Percentiles rank a stretch among this genome's conserved stretches.
Evolutionary conservation across 2,888 invertebrate species (phyloP).

Genomic region (Pollenia labialis): DNA sequence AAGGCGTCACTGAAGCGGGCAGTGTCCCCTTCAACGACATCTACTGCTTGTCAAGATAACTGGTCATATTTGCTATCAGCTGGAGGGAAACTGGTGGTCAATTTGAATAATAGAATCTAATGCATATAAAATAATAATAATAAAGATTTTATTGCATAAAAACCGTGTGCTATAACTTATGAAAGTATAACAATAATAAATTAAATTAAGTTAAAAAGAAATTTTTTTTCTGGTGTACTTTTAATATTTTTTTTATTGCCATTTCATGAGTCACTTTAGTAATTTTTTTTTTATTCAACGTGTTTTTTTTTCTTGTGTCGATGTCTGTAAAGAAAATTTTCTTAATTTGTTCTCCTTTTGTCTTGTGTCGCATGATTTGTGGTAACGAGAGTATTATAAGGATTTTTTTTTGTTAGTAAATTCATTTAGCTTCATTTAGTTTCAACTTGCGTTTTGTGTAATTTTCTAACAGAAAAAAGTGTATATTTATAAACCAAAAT

Average conservation of each 20-base stretch:
- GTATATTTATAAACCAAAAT: constrained; percentile 1
- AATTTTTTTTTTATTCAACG: constrained; percentile 48
- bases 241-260: neutral
- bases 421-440: constrained; percentile 55
- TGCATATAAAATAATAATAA: no score
- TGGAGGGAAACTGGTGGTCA: no score
- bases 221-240: constrained; percentile 31
- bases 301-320: constrained; percentile 33
- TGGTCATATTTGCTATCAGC: no score
- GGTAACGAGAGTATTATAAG: constrained; percentile 56
- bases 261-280: constrained; percentile 67
- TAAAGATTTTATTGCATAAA: no score
- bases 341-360: constrained; percentile 36
- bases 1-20: no score
- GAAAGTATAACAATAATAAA: no score
- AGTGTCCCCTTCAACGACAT: no score
- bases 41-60: no score
- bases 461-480: constrained; percentile 31
- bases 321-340: constrained; percentile 59
- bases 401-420: constrained; percentile 39
- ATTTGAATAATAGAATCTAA: no score
- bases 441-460: constrained; percentile 29
- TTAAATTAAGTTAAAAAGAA: no score
- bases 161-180: no score
- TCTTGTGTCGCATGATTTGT: constrained; percentile 69